Evolutionary conservation across 1,140 invertebrate genomes (phyloP).

Genomic region (Leptinotarsa lineolata): DNA sequence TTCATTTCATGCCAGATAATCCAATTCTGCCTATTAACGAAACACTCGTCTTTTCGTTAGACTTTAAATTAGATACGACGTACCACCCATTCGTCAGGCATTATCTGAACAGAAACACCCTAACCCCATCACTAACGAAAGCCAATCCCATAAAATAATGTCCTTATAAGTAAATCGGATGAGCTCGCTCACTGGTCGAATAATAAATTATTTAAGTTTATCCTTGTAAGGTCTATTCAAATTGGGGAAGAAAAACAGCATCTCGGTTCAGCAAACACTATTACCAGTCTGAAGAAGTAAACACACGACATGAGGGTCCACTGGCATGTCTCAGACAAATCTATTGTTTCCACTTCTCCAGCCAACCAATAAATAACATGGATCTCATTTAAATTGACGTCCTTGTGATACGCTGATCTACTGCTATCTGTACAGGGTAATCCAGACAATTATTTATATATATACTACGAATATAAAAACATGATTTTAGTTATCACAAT

Average conservation of each 20-base stretch:
- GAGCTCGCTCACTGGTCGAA: background rate
- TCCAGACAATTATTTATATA: background rate
- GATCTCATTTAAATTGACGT: slow-evolving; percentile 52
- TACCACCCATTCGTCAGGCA: too few relatives aligned
- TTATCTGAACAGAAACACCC: background rate
- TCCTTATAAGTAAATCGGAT: slow-evolving; percentile 3
- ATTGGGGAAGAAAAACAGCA: slow-evolving; percentile 15
- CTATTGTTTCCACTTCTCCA: slow-evolving; percentile 51
- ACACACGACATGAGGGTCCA: slow-evolving; percentile 41
- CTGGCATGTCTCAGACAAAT: slow-evolving; percentile 50
- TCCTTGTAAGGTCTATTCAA: slow-evolving; percentile 26
- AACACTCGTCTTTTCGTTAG: too few relatives aligned
- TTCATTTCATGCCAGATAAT: too few relatives aligned
- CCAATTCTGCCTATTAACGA: too few relatives aligned
- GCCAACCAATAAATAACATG: slow-evolving; percentile 50
- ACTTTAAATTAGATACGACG: too few relatives aligned
- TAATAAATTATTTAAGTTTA: slow-evolving; percentile 27
- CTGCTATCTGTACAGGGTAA: background rate
- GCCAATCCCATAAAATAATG: slow-evolving; percentile 14
- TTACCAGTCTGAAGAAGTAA: slow-evolving; percentile 22
- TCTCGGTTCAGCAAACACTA: slow-evolving; percentile 18
- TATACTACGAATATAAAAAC: too few relatives aligned
- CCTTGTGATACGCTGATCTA: slow-evolving; percentile 38
- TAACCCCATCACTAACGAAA: background rate
- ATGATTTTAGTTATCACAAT: too few relatives aligned